These are phyloP conservation scores for Drosophila incognita DNA, from an alignment of 2,888 invertebrate species.

Conservation along the genomic window DNA sequence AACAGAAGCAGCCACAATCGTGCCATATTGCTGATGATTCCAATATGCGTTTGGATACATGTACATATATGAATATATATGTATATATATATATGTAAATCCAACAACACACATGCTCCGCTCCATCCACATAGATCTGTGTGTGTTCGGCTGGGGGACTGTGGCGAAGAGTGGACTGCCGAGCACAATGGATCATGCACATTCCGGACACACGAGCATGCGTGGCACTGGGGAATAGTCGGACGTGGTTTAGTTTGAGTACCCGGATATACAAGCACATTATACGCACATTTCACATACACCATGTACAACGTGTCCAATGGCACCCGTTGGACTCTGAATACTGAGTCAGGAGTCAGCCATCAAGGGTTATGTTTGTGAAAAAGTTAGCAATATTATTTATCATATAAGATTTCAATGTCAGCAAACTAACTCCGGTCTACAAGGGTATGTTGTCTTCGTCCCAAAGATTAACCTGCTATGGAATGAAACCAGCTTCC, in stretches of 20 bases:
- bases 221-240: slow-evolving; percentile 33
- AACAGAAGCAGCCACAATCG: slow-evolving; percentile 44
- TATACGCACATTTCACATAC: not conserved
- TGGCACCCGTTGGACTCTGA: not conserved
- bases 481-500: too few relatives aligned
- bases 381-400: not conserved
- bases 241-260: slow-evolving; percentile 12
- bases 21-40: slow-evolving; percentile 59
- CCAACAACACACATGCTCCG: not conserved
- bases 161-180: not conserved
- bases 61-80: slow-evolving; percentile 3
- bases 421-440: not conserved
- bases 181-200: slow-evolving; percentile 28
- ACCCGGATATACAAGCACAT: not conserved
- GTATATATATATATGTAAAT: not conserved
- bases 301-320: not conserved
- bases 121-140: not conserved
- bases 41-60: slow-evolving; percentile 42
- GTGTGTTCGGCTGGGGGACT: not conserved
- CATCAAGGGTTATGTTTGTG: not conserved
- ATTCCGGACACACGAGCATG: slow-evolving; percentile 40
- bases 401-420: not conserved
- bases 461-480: not conserved
- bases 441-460: not conserved
- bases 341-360: not conserved